These are phyloP conservation scores for Onychorhynchus coronatus DNA, from an alignment of 2,113 vertebrate genomes.

Conservation along the genomic window DNA sequence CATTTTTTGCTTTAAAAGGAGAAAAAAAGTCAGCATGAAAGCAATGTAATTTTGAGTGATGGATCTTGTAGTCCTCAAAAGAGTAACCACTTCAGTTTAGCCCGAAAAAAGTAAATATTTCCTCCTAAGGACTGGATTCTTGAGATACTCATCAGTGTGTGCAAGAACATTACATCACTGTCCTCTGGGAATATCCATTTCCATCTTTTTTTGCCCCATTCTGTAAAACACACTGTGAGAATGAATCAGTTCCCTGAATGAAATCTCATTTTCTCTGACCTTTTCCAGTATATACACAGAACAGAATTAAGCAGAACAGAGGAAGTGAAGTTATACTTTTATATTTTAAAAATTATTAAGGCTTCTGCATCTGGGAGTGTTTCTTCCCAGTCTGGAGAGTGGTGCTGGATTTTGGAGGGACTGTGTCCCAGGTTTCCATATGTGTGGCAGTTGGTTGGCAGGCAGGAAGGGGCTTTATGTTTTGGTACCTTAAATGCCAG, in stretches of 20 bases:
- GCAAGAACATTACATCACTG: background rate
- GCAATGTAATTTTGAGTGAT: background rate
- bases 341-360: background rate
- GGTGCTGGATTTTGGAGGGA: background rate
- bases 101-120: background rate
- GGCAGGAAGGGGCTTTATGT: constrained; percentile 4
- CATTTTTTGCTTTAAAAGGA: background rate
- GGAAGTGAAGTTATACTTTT: background rate
- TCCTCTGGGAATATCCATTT: background rate
- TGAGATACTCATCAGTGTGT: background rate
- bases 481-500: background rate
- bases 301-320: background rate
- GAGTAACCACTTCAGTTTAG: background rate
- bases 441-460: background rate
- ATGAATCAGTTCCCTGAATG: background rate
- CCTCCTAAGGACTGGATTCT: background rate
- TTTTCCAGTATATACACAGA: background rate
- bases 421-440: background rate
- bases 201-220: background rate
- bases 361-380: background rate
- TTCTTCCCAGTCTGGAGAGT: background rate
- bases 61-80: background rate
- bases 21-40: background rate
- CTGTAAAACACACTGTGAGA: background rate
- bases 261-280: background rate